Percentiles rank a stretch among this genome's conserved stretches.
Conservation (phyloP, 2,888 invertebrate genomes). For the Parnassius apollo region DNA sequence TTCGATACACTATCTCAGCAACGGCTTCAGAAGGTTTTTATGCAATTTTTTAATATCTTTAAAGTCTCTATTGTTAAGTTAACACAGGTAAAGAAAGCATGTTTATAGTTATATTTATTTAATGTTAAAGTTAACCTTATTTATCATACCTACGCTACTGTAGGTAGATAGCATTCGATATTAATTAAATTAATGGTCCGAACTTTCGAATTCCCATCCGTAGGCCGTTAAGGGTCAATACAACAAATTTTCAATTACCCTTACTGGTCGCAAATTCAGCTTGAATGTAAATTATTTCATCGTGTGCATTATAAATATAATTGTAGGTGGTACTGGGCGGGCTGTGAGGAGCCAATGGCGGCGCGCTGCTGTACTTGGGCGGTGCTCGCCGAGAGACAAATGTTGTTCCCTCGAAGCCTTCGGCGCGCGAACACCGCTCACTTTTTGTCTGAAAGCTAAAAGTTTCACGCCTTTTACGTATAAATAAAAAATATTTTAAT, state of each 20-base stretch:
- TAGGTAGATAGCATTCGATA: conserved; percentile 29
- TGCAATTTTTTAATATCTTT: too few relatives aligned
- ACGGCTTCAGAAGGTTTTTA: too few relatives aligned
- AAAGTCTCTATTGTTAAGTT: background rate
- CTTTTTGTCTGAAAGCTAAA: conserved; percentile 21
- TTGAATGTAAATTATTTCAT: conserved; percentile 80
- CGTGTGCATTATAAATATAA: conserved; percentile 80
- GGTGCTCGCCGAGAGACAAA: conserved; percentile 68
- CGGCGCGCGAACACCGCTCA: conserved; percentile 52
- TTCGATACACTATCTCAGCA: too few relatives aligned
- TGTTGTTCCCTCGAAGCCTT: conserved; percentile 76
- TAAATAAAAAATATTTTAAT: too few relatives aligned
- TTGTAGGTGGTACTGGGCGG: conserved; percentile 77
- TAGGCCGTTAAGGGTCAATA: conserved; percentile 71
- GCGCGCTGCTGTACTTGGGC: conserved; percentile 56
- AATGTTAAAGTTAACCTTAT: conserved; percentile 1
- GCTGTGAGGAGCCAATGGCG: conserved; percentile 60
- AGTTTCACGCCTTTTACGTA: background rate
- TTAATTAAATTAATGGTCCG: conserved; percentile 52
- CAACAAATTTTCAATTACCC: conserved; percentile 81
- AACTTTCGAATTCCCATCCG: conserved; percentile 38
- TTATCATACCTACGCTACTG: too few relatives aligned
- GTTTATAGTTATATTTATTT: conserved; percentile 4
- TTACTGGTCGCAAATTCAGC: conserved; percentile 78
- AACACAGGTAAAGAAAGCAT: background rate